These are phyloP conservation scores for Cottoperca gobio DNA, from an alignment of 2,797 vertebrate species.

Conservation along the genomic window DNA sequence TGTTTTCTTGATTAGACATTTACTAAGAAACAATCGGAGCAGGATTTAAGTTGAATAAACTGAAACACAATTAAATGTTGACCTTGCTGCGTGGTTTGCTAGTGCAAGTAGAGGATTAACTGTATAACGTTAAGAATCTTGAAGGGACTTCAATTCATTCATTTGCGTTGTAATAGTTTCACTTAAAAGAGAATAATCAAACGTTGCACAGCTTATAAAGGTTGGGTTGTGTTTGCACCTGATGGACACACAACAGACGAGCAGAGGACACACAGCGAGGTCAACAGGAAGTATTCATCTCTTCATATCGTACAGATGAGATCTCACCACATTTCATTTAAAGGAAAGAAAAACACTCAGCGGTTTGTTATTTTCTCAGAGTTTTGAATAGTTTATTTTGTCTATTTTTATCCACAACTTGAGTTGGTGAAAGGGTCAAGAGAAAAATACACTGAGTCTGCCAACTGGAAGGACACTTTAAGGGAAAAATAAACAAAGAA, in stretches of 20 bases:
- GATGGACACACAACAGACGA: background rate
- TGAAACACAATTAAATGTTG: background rate
- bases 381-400: no score
- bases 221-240: background rate
- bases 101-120: background rate
- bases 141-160: background rate
- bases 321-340: background rate
- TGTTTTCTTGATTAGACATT: background rate
- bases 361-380: no score
- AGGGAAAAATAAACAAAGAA: no score
- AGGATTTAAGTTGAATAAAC: background rate
- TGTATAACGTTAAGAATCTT: background rate
- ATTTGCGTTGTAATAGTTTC: background rate
- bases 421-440: no score
- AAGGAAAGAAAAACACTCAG: no score
- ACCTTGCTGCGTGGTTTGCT: accelerated
- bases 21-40: background rate
- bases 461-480: no score
- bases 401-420: no score
- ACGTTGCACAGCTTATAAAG: background rate
- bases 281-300: background rate
- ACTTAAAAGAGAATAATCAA: background rate
- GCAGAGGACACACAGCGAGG: accelerated
- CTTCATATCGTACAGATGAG: background rate
- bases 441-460: no score